phyloP scores from a whole-genome alignment of 2,888 invertebrate genomes.

The Cantharis lateralis region DNA sequence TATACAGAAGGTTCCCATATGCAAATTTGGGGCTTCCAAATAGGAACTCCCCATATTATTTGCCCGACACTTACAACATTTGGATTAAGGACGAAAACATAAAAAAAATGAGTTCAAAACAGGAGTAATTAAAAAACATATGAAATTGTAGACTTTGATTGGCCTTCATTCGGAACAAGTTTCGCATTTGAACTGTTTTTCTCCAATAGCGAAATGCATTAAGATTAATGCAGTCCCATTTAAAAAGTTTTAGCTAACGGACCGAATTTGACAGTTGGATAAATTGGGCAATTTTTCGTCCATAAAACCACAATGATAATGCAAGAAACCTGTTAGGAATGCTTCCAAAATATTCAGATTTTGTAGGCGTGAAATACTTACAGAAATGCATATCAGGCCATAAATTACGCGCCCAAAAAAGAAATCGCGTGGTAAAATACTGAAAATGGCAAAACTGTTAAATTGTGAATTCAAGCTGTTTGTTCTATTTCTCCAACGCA shows the following conservation, averaged over 20 bases:
- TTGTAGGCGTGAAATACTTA: neutral
- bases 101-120: too few species aligned
- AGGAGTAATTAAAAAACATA: neutral
- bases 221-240: neutral
- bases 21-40: too few species aligned
- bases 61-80: too few species aligned
- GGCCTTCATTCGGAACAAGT: neutral
- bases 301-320: neutral
- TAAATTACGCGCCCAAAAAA: neutral
- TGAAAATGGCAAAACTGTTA: neutral
- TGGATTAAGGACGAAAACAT: too few species aligned
- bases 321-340: neutral
- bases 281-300: neutral
- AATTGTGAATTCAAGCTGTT: neutral
- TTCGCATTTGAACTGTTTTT: neutral
- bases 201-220: neutral
- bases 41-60: too few species aligned
- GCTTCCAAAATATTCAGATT: neutral
- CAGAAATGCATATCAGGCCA: neutral
- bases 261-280: neutral
- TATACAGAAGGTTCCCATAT: neutral
- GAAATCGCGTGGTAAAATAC: neutral
- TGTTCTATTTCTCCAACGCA: neutral
- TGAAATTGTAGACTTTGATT: neutral
- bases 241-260: neutral